A percentile compares a stretch with the other conserved stretches of the same genome.
phyloP scores from a whole-genome alignment of 2,797 vertebrate genomes.

The Malacoraja senta region DNA sequence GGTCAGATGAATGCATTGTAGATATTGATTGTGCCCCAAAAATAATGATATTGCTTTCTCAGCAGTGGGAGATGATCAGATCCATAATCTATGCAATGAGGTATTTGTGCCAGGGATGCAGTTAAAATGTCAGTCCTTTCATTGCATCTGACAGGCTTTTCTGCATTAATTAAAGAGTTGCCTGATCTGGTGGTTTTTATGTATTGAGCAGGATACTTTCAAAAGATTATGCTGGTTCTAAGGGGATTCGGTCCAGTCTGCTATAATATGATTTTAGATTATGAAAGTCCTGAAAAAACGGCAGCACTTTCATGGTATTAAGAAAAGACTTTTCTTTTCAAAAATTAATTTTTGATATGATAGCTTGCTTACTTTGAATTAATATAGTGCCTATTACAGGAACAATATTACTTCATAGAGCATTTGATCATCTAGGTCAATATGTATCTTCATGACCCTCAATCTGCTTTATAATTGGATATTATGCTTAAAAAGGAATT shows the following conservation, averaged over 20 bases:
- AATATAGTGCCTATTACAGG: neutral
- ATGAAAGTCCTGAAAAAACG: neutral
- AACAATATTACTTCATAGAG: neutral
- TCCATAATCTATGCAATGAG: neutral
- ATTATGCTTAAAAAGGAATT: neutral
- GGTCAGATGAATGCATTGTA: neutral
- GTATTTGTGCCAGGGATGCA: constrained; percentile 13
- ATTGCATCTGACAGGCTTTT: neutral
- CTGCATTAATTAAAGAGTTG: constrained; percentile 1
- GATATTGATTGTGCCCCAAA: neutral
- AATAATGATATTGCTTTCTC: neutral
- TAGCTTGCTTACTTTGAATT: neutral
- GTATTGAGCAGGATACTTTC: neutral
- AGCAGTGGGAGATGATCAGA: neutral
- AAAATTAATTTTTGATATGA: neutral
- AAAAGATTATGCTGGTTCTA: neutral
- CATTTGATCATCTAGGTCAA: constrained; percentile 3
- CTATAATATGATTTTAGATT: neutral
- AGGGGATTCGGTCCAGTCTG: neutral
- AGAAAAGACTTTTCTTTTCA: neutral
- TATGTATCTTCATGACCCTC: neutral
- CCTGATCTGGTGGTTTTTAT: neutral
- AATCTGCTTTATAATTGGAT: neutral
- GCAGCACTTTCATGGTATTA: constrained; percentile 9
- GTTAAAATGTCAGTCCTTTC: constrained; percentile 14